These are phyloP conservation scores for Polydrusus cervinus DNA, from an alignment of 2,888 invertebrate genomes.

Conservation along the genomic window DNA sequence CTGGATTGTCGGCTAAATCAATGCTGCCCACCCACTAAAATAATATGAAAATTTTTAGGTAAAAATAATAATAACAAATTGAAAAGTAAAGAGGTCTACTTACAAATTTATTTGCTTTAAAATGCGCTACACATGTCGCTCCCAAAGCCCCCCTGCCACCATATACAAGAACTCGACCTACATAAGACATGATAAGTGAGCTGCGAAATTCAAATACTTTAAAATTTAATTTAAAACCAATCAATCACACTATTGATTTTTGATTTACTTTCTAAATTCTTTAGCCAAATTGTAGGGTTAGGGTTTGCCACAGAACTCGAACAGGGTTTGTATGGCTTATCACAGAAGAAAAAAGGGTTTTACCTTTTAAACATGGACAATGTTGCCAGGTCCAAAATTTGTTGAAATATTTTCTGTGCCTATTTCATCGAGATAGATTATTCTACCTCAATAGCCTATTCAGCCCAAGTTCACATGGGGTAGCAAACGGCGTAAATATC, in stretches of 20 bases:
- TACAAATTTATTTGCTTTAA: conserved; percentile 92
- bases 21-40: conserved; percentile 69
- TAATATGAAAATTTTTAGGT: not conserved
- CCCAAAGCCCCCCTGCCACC: conserved; percentile 98
- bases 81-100: too few species aligned
- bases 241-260: not conserved
- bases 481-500: too few species aligned
- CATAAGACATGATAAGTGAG: conserved; percentile 58
- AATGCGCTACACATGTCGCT: conserved; percentile 88
- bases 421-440: too few species aligned
- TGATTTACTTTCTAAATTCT: conserved; percentile 8
- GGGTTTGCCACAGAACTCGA: too few species aligned
- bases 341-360: too few species aligned
- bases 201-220: not conserved
- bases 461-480: too few species aligned
- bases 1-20: conserved; percentile 68
- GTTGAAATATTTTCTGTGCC: too few species aligned
- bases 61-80: conserved; percentile 24
- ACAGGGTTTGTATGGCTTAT: too few species aligned
- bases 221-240: not conserved
- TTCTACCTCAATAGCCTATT: too few species aligned
- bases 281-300: too few species aligned
- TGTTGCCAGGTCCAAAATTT: too few species aligned
- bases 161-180: conserved; percentile 88
- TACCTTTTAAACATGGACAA: too few species aligned